A percentile compares a stretch with the other conserved stretches of the same genome.
Conservation (phyloP, 1,140 invertebrate species). For the Periplaneta americana region DNA sequence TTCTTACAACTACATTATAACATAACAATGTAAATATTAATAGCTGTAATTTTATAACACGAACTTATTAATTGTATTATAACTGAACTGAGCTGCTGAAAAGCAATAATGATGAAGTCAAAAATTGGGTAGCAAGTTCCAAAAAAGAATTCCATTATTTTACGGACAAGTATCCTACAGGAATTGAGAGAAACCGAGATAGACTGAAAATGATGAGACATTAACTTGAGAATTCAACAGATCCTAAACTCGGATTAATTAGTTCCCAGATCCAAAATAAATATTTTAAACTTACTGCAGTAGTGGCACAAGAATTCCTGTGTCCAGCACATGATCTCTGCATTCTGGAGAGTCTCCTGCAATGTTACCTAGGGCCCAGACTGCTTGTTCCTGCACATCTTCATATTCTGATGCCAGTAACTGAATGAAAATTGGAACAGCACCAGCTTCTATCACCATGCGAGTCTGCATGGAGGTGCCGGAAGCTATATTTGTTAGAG, state of each 20-base stretch:
- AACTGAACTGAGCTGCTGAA: too few relatives aligned
- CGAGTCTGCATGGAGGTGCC: slow-evolving; percentile 92
- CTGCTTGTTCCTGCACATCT: slow-evolving; percentile 94
- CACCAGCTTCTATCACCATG: slow-evolving; percentile 90
- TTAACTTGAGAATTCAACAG: too few relatives aligned
- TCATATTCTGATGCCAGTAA: slow-evolving; percentile 76
- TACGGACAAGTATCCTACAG: too few relatives aligned
- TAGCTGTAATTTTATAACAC: too few relatives aligned
- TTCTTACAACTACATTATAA: too few relatives aligned
- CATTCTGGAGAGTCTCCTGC: slow-evolving; percentile 93
- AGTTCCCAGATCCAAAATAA: background rate
- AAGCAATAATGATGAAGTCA: too few relatives aligned
- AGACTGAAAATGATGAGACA: too few relatives aligned
- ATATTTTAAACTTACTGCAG: slow-evolving; percentile 63
- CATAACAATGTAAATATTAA: too few relatives aligned
- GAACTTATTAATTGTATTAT: too few relatives aligned
- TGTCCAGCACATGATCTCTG: slow-evolving; percentile 83
- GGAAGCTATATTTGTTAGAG: slow-evolving; percentile 94
- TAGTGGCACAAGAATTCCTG: slow-evolving; percentile 81
- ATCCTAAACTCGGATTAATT: background rate
- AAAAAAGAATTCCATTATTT: too few relatives aligned
- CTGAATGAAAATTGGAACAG: slow-evolving; percentile 86
- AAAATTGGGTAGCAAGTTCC: too few relatives aligned
- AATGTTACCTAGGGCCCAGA: slow-evolving; percentile 96
- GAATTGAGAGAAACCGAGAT: too few relatives aligned